These are phyloP conservation scores for Drosophila mimica DNA, from an alignment of 2,888 invertebrate species.

Conservation along the genomic window DNA sequence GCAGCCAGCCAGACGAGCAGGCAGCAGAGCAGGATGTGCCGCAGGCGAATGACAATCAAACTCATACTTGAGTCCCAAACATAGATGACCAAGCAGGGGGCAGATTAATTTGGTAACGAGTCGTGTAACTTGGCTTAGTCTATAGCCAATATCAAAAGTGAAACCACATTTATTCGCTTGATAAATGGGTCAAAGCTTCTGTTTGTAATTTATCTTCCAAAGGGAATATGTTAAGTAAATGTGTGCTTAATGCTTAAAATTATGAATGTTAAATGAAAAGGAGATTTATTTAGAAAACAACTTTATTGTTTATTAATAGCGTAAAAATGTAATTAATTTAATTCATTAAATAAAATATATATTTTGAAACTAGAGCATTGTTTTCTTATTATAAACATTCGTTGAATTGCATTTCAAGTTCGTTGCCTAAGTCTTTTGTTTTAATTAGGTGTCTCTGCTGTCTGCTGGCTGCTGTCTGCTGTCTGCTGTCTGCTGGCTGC, in stretches of 20 bases:
- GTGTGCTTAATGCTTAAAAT: background rate
- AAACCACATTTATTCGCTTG: background rate
- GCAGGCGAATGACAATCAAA: conserved; percentile 54
- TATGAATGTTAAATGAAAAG: background rate
- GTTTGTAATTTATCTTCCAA: background rate
- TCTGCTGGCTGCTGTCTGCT: conserved; percentile 1
- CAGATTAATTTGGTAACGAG: background rate
- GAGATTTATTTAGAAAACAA: background rate
- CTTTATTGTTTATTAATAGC: background rate
- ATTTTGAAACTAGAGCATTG: fast-evolving
- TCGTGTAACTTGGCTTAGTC: background rate
- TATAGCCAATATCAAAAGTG: background rate
- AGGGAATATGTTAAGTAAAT: background rate
- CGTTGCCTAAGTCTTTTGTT: conserved; percentile 64
- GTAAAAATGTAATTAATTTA: background rate
- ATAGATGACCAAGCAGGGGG: conserved; percentile 14
- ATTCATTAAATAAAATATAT: background rate
- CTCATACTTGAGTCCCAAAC: conserved; percentile 15
- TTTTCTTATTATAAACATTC: background rate
- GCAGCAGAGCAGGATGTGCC: conserved; percentile 68
- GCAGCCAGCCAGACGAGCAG: background rate
- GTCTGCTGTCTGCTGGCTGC: background rate
- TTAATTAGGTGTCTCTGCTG: conserved; percentile 48
- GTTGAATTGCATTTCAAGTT: conserved; percentile 24
- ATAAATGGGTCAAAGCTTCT: background rate